Percentiles rank a stretch among this genome's conserved stretches.
Conservation (phyloP, 2,113 vertebrate species). For the Antennarius striatus region DNA sequence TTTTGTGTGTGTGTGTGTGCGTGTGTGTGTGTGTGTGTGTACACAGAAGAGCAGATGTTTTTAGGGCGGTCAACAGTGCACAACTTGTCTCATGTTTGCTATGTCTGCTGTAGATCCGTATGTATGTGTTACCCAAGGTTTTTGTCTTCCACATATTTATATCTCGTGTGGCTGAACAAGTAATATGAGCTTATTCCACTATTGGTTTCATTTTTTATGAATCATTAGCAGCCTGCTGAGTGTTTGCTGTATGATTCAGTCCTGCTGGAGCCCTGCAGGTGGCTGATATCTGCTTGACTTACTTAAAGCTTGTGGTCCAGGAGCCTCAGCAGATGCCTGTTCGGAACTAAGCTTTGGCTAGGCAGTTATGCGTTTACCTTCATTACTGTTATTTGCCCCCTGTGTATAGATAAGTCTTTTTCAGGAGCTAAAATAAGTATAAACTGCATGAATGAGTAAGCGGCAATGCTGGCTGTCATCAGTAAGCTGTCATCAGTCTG, state of each 20-base stretch:
- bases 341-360: constrained; percentile 22
- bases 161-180: neutral
- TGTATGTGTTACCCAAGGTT: neutral
- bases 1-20: neutral
- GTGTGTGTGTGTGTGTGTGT: no score
- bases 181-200: neutral
- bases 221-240: constrained; percentile 2
- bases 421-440: constrained; percentile 27
- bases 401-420: constrained; percentile 38
- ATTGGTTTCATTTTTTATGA: constrained; percentile 10
- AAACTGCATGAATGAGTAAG: constrained; percentile 21
- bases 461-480: constrained; percentile 34
- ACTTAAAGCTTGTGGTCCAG: constrained; percentile 42
- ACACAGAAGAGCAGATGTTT: no score
- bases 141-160: neutral
- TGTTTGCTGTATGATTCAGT: constrained; percentile 23
- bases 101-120: no score
- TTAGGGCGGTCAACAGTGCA: no score
- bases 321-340: constrained; percentile 59
- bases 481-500: constrained; percentile 18
- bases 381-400: constrained; percentile 49
- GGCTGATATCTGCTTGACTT: constrained; percentile 25
- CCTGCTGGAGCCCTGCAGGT: constrained; percentile 14
- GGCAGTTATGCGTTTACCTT: constrained; percentile 56
- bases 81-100: no score